These are phyloP conservation scores for Drosophila robusta DNA, from an alignment of 2,888 invertebrate genomes.

Conservation along the genomic window DNA sequence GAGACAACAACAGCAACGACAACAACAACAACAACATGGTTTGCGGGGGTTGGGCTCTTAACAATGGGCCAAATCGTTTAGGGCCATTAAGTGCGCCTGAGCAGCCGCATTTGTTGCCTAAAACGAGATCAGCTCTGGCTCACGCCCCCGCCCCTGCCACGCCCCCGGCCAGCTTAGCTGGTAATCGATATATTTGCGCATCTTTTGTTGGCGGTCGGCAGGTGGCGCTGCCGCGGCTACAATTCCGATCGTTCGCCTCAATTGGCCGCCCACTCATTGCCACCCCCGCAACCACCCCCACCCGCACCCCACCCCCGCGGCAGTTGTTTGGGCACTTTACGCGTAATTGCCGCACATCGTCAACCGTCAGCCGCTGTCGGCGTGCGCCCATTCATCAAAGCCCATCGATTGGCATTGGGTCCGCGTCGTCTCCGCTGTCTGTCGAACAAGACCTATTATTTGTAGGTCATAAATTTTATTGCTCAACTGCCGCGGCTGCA, in stretches of 20 bases:
- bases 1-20: slow-evolving; percentile 3
- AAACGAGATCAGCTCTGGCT: slow-evolving; percentile 43
- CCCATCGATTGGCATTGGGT: slow-evolving; percentile 58
- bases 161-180: slow-evolving; percentile 11
- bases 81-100: slow-evolving; percentile 56
- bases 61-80: slow-evolving; percentile 56
- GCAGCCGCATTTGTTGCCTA: slow-evolving; percentile 36
- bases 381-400: slow-evolving; percentile 67
- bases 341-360: slow-evolving; percentile 72
- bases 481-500: slow-evolving; percentile 83
- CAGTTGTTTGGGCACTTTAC: slow-evolving; percentile 67
- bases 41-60: slow-evolving; percentile 38
- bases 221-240: slow-evolving; percentile 35
- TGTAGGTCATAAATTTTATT: slow-evolving; percentile 85
- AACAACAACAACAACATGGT: slow-evolving; percentile 10
- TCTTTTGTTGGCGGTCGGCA: slow-evolving; percentile 31
- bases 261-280: slow-evolving; percentile 36
- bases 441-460: slow-evolving; percentile 81
- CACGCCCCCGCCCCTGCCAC: slow-evolving; percentile 11
- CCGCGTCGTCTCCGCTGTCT: slow-evolving; percentile 25
- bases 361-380: slow-evolving; percentile 40
- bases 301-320: neutral
- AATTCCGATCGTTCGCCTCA: slow-evolving; percentile 28
- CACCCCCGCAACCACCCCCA: neutral
- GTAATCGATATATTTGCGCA: slow-evolving; percentile 43